phyloP scores from a whole-genome alignment of 1,140 invertebrate species.

The Antheraea mylitta region DNA sequence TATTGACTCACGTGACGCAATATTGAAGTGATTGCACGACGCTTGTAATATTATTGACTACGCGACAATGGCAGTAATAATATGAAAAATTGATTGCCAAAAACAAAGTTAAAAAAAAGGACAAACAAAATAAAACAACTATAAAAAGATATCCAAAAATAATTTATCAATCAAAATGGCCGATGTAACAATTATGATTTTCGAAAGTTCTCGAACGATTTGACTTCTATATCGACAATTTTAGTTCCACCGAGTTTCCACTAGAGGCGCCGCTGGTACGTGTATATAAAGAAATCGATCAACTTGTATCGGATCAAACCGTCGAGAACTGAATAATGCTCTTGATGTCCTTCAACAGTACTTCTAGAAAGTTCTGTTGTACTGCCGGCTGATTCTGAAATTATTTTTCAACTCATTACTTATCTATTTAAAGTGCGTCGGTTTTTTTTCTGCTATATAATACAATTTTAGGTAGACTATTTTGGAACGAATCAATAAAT shows the following conservation, averaged over 20 bases:
- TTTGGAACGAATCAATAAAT: no score
- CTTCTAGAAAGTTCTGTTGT: constrained; percentile 86
- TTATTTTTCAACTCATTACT: constrained; percentile 21
- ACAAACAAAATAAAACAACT: constrained; percentile 10
- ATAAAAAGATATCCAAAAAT: constrained; percentile 20
- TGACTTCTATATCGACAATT: background rate
- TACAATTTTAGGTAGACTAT: no score
- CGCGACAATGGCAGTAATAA: no score
- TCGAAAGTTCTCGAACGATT: background rate
- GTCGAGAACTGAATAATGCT: constrained; percentile 88
- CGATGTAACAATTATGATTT: constrained; percentile 16
- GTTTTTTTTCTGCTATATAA: no score
- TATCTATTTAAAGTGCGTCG: no score
- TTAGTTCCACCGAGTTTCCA: background rate
- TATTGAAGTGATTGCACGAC: no score
- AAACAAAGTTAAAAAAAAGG: no score
- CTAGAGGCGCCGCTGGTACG: background rate
- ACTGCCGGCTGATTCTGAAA: constrained; percentile 78
- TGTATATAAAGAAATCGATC: no score
- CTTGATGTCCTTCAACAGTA: constrained; percentile 88
- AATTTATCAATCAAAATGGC: constrained; percentile 25
- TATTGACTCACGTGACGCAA: no score
- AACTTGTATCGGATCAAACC: constrained; percentile 22
- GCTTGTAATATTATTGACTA: no score
- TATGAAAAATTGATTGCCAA: no score